phyloP scores from a whole-genome alignment of 1,140 invertebrate species.

The Drosophila funebris region DNA sequence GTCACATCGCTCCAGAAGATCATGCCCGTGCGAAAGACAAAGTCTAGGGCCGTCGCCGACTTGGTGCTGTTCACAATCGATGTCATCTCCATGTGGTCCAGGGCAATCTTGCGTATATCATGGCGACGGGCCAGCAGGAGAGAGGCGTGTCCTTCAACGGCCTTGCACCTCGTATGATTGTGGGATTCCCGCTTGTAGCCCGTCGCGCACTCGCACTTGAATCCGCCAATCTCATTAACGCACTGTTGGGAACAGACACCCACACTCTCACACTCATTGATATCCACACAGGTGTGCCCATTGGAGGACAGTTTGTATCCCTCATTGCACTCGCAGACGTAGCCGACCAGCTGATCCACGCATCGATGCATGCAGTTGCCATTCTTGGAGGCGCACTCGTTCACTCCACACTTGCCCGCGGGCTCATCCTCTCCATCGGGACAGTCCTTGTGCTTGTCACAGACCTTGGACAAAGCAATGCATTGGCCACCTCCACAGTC shows the following conservation, averaged over 20 bases:
- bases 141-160: constrained; percentile 93
- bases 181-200: constrained; percentile 94
- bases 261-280: constrained; percentile 95
- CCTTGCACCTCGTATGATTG: constrained; percentile 93
- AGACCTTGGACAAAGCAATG: constrained; percentile 90
- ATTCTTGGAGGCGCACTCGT: constrained; percentile 92
- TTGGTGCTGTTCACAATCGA: constrained; percentile 94
- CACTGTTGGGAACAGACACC: constrained; percentile 97
- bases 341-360: constrained; percentile 90
- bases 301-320: constrained; percentile 89
- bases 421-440: constrained; percentile 93
- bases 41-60: constrained; percentile 93
- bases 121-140: constrained; percentile 92
- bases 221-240: constrained; percentile 94
- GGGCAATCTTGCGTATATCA: constrained; percentile 94
- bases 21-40: constrained; percentile 94
- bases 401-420: constrained; percentile 87
- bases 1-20: constrained; percentile 97
- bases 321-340: constrained; percentile 90
- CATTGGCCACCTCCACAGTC: constrained; percentile 92
- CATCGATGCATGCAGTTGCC: constrained; percentile 94
- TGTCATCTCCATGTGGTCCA: constrained; percentile 95
- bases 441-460: constrained; percentile 92
- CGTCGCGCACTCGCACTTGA: constrained; percentile 94
- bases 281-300: constrained; percentile 92